Conservation (phyloP, 2,888 invertebrate species). For the Nemotelus nigrinus region DNA sequence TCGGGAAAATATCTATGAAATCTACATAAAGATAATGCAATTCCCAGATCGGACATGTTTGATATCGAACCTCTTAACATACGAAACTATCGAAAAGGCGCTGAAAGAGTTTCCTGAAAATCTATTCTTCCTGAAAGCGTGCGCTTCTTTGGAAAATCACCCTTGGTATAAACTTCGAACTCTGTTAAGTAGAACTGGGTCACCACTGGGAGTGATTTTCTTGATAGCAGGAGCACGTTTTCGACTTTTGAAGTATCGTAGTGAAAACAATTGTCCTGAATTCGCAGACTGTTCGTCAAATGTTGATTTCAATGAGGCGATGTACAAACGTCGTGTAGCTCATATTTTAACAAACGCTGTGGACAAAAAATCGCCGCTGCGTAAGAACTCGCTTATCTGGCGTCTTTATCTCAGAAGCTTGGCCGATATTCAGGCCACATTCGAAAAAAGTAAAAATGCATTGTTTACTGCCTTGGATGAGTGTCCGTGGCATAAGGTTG, state of each 20-base stretch:
- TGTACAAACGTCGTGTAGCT: slow-evolving; percentile 58
- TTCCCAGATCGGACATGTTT: slow-evolving; percentile 56
- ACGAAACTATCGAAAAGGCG: slow-evolving; percentile 62
- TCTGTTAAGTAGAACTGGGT: slow-evolving; percentile 63
- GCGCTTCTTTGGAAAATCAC: slow-evolving; percentile 62
- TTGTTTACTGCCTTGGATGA: slow-evolving; percentile 70
- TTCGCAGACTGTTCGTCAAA: slow-evolving; percentile 30
- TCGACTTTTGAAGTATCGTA: slow-evolving; percentile 53
- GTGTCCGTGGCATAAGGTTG: slow-evolving; percentile 73
- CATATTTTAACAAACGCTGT: slow-evolving; percentile 58
- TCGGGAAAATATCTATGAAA: slow-evolving; percentile 66
- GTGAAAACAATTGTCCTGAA: slow-evolving; percentile 46
- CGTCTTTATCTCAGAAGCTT: slow-evolving; percentile 71
- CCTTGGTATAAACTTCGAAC: slow-evolving; percentile 69
- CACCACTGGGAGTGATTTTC: slow-evolving; percentile 66
- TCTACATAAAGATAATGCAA: slow-evolving; percentile 59
- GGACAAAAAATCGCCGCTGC: slow-evolving; percentile 53
- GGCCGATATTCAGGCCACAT: slow-evolving; percentile 58
- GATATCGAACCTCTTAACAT: slow-evolving; percentile 63
- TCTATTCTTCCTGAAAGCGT: slow-evolving; percentile 67
- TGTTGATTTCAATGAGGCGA: slow-evolving; percentile 46
- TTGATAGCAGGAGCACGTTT: slow-evolving; percentile 64
- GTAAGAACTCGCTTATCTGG: slow-evolving; percentile 69
- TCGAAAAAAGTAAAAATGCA: slow-evolving; percentile 60
- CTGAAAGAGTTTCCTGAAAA: slow-evolving; percentile 70